Evolutionary conservation across 2,888 invertebrate species (phyloP), one percentile per base, ranked within the genome.

Genomic region (Ditula angustiorana): DNA sequence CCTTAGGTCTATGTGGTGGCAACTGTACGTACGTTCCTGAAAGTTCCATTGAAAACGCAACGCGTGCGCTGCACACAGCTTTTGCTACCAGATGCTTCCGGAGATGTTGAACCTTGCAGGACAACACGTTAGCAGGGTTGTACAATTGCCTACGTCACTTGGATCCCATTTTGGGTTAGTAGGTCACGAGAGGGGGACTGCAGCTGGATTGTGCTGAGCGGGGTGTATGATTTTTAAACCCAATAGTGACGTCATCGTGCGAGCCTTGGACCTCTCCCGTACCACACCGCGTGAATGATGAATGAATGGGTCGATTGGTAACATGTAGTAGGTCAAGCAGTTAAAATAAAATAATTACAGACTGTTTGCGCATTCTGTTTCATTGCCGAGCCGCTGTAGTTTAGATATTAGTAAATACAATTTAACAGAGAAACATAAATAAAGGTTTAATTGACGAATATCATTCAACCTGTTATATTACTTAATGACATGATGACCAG

Each of bases 101-200:
- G 33, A 44, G 30, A 68, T 26, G 52, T 58, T 57, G 64, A 55
- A 44, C 46, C 44, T 47, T 28, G 56, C 61, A 61, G 69, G 73
- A 71, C 70, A 77, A 80, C 77, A 63, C 81, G 70, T 73, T 79
- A 47, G 75, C 73, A 71, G 71, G 77, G 75, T 68, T 88, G 88
- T 91, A 89, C 83, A 66, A 70, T 50, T 77, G 80, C 79, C 86
- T 88, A 92, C 92, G 92, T 92, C 92, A 92, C 86, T 78, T 72
- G 76, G 77, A 78, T 71, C 74, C 81, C 80, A 80, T 90, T 90
- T 89, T 89, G 85, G 91, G 91, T 92, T 79, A 92, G 84, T 90
- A 85, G 92, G 91, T 91, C 91, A 88, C 80, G 75, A 79, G 81
- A 82, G 87, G 87, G 41, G 86, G 87, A 83, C 82, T 88, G 89